phyloP scores from a whole-genome alignment of 1,140 invertebrate genomes.

The Rhizoglyphus robini region DNA sequence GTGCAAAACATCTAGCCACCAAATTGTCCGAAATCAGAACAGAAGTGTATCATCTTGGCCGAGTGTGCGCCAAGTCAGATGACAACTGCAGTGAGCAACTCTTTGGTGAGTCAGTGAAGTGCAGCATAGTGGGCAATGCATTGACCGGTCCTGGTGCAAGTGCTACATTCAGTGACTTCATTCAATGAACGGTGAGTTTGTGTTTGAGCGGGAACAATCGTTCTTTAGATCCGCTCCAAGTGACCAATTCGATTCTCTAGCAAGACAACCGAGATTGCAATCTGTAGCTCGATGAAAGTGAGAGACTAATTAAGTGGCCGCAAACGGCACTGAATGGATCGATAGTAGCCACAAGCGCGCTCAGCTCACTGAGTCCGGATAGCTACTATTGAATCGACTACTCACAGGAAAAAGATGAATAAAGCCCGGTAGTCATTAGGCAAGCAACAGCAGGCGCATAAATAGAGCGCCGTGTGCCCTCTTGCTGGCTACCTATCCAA shows the following conservation, averaged over 20 bases:
- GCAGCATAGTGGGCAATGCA: not conserved
- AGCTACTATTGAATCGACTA: not conserved
- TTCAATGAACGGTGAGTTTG: not conserved
- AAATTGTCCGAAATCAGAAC: not conserved
- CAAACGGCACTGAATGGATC: not conserved
- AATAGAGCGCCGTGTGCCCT: not conserved
- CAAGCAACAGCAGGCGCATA: not conserved
- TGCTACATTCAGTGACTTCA: too few relatives aligned
- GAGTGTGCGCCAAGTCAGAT: not conserved
- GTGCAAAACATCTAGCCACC: slow-evolving; percentile 5
- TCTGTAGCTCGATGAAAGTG: not conserved
- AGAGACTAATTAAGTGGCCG: slow-evolving; percentile 3
- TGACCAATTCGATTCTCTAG: not conserved
- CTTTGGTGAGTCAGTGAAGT: too few relatives aligned
- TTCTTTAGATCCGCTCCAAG: not conserved
- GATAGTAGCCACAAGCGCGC: not conserved
- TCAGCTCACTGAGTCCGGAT: not conserved
- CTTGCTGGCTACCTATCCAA: too few relatives aligned
- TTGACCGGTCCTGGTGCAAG: not conserved
- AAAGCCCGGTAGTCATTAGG: slow-evolving; percentile 1
- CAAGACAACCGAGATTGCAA: not conserved
- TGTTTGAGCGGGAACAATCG: slow-evolving; percentile 4
- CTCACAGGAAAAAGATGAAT: slow-evolving; percentile 1
- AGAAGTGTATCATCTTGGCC: not conserved
- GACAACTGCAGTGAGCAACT: too few relatives aligned